phyloP scores from a whole-genome alignment of 2,888 invertebrate genomes.

The Hyalella azteca region DNA sequence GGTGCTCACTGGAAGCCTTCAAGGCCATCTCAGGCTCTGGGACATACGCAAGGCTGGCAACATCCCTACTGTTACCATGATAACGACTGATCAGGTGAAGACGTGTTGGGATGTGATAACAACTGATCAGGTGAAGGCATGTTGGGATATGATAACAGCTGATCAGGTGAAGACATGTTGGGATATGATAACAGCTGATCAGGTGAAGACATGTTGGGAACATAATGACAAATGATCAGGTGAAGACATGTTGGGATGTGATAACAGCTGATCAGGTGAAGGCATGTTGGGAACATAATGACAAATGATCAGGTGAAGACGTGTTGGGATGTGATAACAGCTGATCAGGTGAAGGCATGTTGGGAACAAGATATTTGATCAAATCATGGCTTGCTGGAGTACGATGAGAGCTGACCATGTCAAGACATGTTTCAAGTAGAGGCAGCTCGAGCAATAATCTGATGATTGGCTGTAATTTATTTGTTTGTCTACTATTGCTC shows the following conservation, averaged over 20 bases:
- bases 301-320: neutral
- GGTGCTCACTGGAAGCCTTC: conserved; percentile 82
- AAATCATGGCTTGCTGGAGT: neutral
- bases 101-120: neutral
- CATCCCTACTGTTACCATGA: neutral
- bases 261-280: neutral
- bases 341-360: too few relatives aligned
- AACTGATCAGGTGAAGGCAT: neutral
- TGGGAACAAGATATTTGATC: neutral
- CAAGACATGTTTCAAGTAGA: too few relatives aligned
- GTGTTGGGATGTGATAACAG: too few relatives aligned
- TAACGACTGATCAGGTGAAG: conserved; percentile 14
- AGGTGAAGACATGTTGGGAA: neutral
- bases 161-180: neutral
- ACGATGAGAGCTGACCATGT: neutral
- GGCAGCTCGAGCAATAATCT: too few relatives aligned
- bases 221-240: conserved; percentile 27
- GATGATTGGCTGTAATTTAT: too few relatives aligned
- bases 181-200: too few relatives aligned
- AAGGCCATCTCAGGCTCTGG: conserved; percentile 89
- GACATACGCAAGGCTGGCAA: conserved; percentile 70
- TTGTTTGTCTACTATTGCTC: too few relatives aligned
- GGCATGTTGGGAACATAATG: neutral
- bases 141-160: neutral
- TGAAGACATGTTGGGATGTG: neutral